These are phyloP conservation scores for Leptopilina clavipes DNA, from an alignment of 1,140 invertebrate species.

Conservation along the genomic window DNA sequence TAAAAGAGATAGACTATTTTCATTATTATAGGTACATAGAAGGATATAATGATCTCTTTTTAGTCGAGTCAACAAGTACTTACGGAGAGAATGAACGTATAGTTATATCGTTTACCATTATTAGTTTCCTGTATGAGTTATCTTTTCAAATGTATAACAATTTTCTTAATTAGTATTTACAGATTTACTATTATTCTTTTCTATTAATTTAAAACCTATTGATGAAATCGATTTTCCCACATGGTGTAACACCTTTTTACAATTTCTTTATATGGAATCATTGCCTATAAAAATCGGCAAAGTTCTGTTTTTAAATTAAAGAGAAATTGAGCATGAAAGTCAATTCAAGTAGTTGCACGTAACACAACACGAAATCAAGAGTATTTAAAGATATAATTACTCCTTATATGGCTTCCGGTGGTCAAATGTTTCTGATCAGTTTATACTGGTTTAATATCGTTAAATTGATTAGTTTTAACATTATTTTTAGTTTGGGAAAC, in stretches of 20 bases:
- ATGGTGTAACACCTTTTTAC: neutral
- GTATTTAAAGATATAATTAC: neutral
- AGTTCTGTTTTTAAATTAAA: neutral
- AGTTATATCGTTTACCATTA: neutral
- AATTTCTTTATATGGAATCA: neutral
- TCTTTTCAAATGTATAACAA: neutral
- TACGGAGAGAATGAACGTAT: neutral
- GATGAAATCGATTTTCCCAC: slow-evolving; percentile 2
- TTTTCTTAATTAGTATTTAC: neutral
- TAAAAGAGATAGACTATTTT: neutral
- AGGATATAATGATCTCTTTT: neutral
- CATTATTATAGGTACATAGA: neutral
- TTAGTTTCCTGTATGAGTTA: neutral
- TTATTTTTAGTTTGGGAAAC: no score
- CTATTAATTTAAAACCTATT: neutral
- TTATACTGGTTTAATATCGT: no score
- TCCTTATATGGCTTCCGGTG: neutral
- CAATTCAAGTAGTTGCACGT: neutral
- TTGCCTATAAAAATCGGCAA: neutral
- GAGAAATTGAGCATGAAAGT: slow-evolving; percentile 3
- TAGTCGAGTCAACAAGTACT: neutral
- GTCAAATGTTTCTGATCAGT: neutral
- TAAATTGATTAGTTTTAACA: no score
- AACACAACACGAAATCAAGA: neutral
- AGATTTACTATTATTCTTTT: neutral